phyloP scores from a whole-genome alignment of 2,113 vertebrate species.

The Cololabis saira region DNA sequence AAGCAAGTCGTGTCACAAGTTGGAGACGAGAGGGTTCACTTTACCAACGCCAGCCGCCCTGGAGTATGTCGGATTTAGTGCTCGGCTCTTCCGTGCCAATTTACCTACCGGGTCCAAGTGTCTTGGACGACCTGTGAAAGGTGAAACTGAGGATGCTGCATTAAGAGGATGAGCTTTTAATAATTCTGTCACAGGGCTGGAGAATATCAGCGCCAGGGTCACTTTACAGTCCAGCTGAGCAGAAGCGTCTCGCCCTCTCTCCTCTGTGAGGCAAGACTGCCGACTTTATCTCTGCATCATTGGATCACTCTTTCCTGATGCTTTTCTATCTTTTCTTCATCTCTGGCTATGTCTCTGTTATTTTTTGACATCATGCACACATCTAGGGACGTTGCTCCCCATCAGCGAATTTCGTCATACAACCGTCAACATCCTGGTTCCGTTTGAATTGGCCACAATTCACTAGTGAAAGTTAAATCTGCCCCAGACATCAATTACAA shows the following conservation, averaged over 20 bases:
- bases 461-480: too few species aligned
- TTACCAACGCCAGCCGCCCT: constrained; percentile 29
- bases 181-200: constrained; percentile 76
- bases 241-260: constrained; percentile 45
- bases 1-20: constrained; percentile 34
- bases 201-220: constrained; percentile 75
- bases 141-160: constrained; percentile 72
- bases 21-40: constrained; percentile 41
- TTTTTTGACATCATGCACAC: constrained; percentile 32
- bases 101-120: constrained; percentile 52
- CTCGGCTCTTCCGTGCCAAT: constrained; percentile 30
- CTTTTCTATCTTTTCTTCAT: constrained; percentile 23
- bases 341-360: constrained; percentile 29
- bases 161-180: constrained; percentile 82
- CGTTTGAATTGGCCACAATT: background rate
- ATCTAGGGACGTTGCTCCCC: constrained; percentile 16
- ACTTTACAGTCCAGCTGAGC: constrained; percentile 65
- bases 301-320: constrained; percentile 49
- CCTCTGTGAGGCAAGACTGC: constrained; percentile 50
- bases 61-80: constrained; percentile 2
- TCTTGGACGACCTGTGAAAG: constrained; percentile 68
- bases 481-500: background rate
- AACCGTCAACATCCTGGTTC: constrained; percentile 4
- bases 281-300: constrained; percentile 71
- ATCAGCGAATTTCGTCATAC: constrained; percentile 15